These are phyloP conservation scores for Lasioglossum leucozonium DNA, from an alignment of 2,888 invertebrate species.

Conservation along the genomic window DNA sequence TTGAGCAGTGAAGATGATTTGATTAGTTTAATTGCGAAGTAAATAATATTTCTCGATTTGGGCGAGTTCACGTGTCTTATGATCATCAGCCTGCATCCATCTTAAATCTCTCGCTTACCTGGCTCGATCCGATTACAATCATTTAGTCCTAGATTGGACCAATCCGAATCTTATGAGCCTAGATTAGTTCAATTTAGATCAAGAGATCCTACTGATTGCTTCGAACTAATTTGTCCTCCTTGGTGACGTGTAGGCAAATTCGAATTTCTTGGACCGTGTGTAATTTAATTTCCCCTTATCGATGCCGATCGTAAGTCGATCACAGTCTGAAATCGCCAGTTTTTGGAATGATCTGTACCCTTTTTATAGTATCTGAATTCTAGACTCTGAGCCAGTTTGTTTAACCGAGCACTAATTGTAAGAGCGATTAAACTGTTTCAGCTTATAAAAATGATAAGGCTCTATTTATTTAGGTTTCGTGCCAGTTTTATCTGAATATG, in stretches of 20 bases:
- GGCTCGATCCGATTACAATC: not conserved
- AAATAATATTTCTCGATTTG: too few species aligned
- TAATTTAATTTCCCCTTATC: not conserved
- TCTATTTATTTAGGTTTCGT: too few species aligned
- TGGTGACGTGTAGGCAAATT: not conserved
- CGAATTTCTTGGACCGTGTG: not conserved
- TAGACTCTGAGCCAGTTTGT: not conserved
- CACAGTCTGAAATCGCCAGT: not conserved
- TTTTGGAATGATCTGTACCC: not conserved
- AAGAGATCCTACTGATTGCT: slow-evolving; percentile 9
- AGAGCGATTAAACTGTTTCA: too few species aligned
- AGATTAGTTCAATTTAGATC: slow-evolving; percentile 12
- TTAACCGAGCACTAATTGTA: too few species aligned
- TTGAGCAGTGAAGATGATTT: too few species aligned
- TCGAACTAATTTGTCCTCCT: slow-evolving; percentile 12
- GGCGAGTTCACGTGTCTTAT: too few species aligned
- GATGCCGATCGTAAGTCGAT: not conserved
- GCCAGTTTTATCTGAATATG: too few species aligned
- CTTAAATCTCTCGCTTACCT: not conserved
- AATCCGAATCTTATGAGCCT: not conserved
- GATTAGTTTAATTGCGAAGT: too few species aligned
- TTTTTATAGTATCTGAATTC: not conserved
- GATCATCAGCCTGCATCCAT: not conserved
- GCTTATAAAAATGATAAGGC: too few species aligned
- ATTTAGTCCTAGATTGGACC: not conserved